A percentile compares a stretch with the other conserved stretches of the same genome.
These are phyloP conservation scores for Drosophila histrio DNA, from an alignment of 2,888 invertebrate genomes.

Conservation along the genomic window DNA sequence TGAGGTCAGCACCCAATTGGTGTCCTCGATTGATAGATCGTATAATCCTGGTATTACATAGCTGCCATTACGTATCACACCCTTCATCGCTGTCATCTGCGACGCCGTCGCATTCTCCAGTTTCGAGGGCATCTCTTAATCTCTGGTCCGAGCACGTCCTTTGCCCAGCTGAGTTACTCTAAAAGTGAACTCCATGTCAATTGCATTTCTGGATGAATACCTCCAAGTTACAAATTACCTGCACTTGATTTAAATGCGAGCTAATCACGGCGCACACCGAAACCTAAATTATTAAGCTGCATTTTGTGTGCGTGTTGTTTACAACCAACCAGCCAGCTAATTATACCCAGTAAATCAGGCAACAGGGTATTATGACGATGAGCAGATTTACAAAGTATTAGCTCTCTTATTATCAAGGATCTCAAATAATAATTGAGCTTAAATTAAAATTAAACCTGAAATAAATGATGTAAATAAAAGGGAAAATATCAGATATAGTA, in stretches of 20 bases:
- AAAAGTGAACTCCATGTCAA: constrained; percentile 23
- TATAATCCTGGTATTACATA: constrained; percentile 86
- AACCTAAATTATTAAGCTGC: constrained; percentile 56
- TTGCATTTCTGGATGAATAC: constrained; percentile 11
- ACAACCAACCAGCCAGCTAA: constrained; percentile 30
- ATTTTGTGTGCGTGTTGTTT: constrained; percentile 59
- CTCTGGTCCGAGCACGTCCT: constrained; percentile 16
- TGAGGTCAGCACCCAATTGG: constrained; percentile 94
- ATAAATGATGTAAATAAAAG: too few relatives aligned
- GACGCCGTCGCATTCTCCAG: constrained; percentile 76
- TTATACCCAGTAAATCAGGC: constrained; percentile 28
- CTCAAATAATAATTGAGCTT: too few relatives aligned
- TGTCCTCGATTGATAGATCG: constrained; percentile 90
- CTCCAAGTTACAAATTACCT: constrained; percentile 56
- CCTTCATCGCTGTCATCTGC: constrained; percentile 80
- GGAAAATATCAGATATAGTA: too few relatives aligned
- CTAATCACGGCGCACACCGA: constrained; percentile 45
- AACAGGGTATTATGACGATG: neutral
- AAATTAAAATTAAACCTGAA: too few relatives aligned
- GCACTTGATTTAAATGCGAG: constrained; percentile 63
- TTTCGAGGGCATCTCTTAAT: constrained; percentile 70
- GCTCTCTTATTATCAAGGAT: neutral
- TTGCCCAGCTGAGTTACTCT: constrained; percentile 2
- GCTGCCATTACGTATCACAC: constrained; percentile 81
- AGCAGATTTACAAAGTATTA: neutral